Percentiles rank a stretch among this genome's conserved stretches.
phyloP scores from a whole-genome alignment of 2,797 vertebrate genomes.

The Falco biarmicus region DNA sequence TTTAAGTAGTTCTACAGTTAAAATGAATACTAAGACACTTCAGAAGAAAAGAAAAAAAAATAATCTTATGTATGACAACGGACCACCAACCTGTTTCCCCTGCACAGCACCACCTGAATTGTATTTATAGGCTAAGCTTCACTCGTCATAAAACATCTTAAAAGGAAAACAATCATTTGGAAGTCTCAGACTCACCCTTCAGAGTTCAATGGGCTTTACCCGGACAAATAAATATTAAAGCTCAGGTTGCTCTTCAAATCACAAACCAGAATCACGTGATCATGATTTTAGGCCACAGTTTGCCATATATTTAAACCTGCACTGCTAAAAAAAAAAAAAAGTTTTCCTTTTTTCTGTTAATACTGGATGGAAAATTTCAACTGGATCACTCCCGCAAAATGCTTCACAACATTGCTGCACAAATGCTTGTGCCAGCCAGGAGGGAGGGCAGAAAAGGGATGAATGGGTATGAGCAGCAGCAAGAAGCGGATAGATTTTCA shows the following conservation, averaged over 20 bases:
- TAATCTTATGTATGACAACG: accelerated
- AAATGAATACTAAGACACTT: background rate
- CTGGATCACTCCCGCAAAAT: background rate
- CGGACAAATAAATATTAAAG: background rate
- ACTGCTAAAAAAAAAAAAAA: background rate
- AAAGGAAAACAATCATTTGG: background rate
- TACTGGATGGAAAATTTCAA: background rate
- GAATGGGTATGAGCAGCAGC: background rate
- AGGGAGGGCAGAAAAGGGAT: background rate
- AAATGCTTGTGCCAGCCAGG: background rate
- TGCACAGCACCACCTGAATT: background rate
- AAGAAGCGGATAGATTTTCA: background rate
- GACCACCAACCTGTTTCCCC: background rate
- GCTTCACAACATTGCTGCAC: background rate
- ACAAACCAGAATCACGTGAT: background rate
- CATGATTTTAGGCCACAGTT: accelerated
- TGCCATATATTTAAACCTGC: background rate
- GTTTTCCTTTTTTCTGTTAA: background rate
- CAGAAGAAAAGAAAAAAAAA: background rate
- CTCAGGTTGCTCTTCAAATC: background rate
- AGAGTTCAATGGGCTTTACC: background rate
- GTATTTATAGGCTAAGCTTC: background rate
- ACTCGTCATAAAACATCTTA: background rate
- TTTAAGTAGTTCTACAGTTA: background rate
- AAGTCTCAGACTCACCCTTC: background rate